Conservation (phyloP, 1,140 invertebrate genomes). For the Drosophila teissieri region DNA sequence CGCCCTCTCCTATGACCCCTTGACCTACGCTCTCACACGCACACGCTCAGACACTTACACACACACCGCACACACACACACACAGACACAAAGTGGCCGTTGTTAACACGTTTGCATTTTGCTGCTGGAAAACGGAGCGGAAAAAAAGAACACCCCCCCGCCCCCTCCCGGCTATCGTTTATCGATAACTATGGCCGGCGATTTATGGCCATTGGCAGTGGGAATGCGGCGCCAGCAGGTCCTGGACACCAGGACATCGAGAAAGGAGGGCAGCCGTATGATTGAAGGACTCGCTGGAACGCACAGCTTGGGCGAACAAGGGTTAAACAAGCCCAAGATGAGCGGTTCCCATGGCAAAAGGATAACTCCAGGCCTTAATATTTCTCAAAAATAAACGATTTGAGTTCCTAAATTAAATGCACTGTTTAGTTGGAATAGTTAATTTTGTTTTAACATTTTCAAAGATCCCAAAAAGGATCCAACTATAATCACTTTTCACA, state of each 20-base stretch:
- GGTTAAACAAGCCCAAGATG: neutral
- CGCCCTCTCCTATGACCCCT: neutral
- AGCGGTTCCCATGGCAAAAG: neutral
- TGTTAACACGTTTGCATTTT: slow-evolving; percentile 82
- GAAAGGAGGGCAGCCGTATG: slow-evolving; percentile 15
- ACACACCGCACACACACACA: slow-evolving; percentile 10
- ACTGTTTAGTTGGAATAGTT: too few species aligned
- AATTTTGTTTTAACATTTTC: too few species aligned
- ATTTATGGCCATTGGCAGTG: slow-evolving; percentile 48
- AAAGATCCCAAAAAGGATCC: too few species aligned
- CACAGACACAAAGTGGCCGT: slow-evolving; percentile 61
- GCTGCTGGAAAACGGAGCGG: slow-evolving; percentile 23
- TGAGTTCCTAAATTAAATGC: too few species aligned
- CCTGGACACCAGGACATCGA: slow-evolving; percentile 29
- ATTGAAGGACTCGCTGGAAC: slow-evolving; percentile 32
- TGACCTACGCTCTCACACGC: slow-evolving; percentile 3
- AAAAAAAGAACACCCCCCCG: neutral
- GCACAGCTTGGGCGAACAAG: neutral
- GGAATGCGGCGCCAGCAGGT: slow-evolving; percentile 63
- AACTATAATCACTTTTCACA: neutral
- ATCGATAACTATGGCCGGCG: slow-evolving; percentile 65
- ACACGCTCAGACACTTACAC: neutral
- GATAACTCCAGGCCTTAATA: neutral
- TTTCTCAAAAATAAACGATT: too few species aligned
- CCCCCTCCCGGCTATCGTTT: slow-evolving; percentile 61